Conservation (phyloP, 2,797 vertebrate species). For the Pseudopleuronectes americanus region DNA sequence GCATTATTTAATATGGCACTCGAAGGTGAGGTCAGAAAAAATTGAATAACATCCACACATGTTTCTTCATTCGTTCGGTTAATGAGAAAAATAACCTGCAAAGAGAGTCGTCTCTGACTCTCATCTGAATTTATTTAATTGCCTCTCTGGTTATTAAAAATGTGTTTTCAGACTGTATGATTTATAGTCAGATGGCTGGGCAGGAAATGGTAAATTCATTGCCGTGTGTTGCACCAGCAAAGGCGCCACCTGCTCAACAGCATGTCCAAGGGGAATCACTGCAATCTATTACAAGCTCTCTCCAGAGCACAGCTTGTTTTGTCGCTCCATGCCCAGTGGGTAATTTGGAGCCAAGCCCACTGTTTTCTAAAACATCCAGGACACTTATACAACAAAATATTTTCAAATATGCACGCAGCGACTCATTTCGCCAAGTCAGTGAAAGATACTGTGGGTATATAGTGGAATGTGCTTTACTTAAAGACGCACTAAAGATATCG, state of each 20-base stretch:
- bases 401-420: constrained; percentile 33
- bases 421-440: constrained; percentile 22
- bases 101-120: constrained; percentile 48
- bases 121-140: constrained; percentile 73
- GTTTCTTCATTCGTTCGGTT: constrained; percentile 27
- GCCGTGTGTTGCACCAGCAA: constrained; percentile 79
- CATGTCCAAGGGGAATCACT: constrained; percentile 80
- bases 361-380: constrained; percentile 75
- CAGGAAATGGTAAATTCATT: constrained; percentile 81
- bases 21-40: not conserved
- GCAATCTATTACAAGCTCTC: constrained; percentile 84
- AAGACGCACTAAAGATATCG: not conserved
- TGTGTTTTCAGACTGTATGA: constrained; percentile 72
- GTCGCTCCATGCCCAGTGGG: constrained; percentile 77
- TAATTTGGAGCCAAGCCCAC: constrained; percentile 77
- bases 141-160: constrained; percentile 75
- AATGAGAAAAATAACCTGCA: constrained; percentile 66
- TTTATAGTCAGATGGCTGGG: constrained; percentile 79
- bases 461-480: constrained; percentile 6
- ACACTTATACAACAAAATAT: constrained; percentile 64
- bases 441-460: constrained; percentile 7
- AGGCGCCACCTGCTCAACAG: constrained; percentile 83
- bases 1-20: not conserved
- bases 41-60: constrained; percentile 1
- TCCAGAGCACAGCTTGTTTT: constrained; percentile 82